Evolutionary conservation across 2,113 vertebrate species (phyloP).

Genomic region (Chionis minor): DNA sequence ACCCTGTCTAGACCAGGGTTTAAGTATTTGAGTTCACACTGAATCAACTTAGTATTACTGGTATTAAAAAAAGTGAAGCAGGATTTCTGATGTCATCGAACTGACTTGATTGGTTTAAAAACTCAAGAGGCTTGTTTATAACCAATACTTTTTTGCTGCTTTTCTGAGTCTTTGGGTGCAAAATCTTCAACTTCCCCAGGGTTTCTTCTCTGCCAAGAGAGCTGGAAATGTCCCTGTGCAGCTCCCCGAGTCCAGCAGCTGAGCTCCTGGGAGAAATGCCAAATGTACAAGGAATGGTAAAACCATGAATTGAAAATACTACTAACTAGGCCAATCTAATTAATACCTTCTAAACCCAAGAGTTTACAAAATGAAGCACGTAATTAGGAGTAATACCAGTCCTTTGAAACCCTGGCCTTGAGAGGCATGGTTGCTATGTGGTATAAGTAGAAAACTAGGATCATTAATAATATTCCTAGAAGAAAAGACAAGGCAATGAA

Average conservation of each 20-base stretch:
- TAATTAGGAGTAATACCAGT: background rate
- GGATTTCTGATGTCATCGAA: background rate
- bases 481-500: background rate
- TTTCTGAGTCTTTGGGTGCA: background rate
- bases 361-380: constrained; percentile 19
- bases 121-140: background rate
- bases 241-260: background rate
- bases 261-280: constrained; percentile 9
- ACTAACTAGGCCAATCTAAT: constrained; percentile 32
- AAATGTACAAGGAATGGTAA: background rate
- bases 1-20: background rate
- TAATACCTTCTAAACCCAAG: background rate
- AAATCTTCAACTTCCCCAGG: background rate
- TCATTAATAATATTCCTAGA: background rate
- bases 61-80: background rate
- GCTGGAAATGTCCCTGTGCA: background rate
- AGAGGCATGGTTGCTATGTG: background rate
- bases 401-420: constrained; percentile 8
- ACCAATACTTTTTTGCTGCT: background rate
- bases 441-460: background rate
- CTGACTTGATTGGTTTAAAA: background rate
- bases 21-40: background rate
- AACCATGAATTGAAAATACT: background rate
- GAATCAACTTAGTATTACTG: background rate
- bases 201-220: background rate